phyloP scores from a whole-genome alignment of 2,888 invertebrate genomes.

The Linyphia triangularis region DNA sequence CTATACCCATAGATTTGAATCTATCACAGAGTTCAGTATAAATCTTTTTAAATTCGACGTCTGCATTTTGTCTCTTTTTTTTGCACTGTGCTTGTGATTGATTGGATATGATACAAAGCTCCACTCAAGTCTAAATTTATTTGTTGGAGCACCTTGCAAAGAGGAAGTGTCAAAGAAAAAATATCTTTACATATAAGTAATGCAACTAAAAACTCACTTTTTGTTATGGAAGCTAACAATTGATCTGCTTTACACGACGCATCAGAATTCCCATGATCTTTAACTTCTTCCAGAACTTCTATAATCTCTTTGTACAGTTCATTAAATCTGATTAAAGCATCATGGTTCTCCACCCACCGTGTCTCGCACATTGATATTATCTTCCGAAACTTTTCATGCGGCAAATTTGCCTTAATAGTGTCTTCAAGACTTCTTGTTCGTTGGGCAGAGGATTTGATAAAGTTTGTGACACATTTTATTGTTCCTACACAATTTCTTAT shows the following conservation, averaged over 20 bases:
- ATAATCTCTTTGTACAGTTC: neutral
- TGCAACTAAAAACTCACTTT: neutral
- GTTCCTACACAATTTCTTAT: slow-evolving; percentile 18
- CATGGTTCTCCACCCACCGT: slow-evolving; percentile 1
- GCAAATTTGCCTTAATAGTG: neutral
- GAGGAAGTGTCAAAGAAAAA: neutral
- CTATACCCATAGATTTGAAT: neutral
- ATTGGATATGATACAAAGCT: neutral
- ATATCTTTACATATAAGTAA: neutral
- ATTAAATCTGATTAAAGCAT: neutral
- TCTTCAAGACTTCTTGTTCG: neutral
- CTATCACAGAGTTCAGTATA: neutral
- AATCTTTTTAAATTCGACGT: neutral
- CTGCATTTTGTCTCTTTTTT: neutral
- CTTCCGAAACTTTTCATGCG: neutral
- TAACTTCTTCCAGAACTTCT: neutral
- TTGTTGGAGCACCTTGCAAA: neutral
- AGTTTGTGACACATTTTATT: neutral
- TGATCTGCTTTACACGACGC: neutral
- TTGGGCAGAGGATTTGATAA: neutral
- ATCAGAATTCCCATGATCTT: neutral
- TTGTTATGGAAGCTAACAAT: neutral
- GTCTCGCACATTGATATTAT: neutral
- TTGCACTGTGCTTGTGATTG: neutral
- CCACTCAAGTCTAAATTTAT: neutral